These are phyloP conservation scores for Tenualosa ilisha DNA, from an alignment of 2,797 vertebrate species.

Conservation along the genomic window DNA sequence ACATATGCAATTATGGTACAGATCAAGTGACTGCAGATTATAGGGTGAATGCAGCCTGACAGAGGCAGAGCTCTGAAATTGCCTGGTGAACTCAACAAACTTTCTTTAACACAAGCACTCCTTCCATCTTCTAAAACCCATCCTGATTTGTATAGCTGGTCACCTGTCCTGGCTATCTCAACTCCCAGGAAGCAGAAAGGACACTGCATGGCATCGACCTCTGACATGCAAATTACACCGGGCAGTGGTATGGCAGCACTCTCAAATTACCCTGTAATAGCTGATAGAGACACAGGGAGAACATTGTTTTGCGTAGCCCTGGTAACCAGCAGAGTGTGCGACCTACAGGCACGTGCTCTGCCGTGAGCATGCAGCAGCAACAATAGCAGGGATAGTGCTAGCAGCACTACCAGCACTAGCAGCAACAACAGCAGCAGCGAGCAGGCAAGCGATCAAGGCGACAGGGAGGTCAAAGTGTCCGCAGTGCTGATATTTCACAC, in stretches of 20 bases:
- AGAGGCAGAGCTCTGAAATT: neutral
- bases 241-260: conserved; percentile 25
- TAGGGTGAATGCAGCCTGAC: neutral
- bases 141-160: conserved; percentile 33
- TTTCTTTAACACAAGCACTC: neutral
- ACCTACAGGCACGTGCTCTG: neutral
- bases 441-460: neutral
- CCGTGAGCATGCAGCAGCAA: neutral
- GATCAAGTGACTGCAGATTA: neutral
- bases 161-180: conserved; percentile 31
- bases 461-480: conserved; percentile 3
- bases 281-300: conserved; percentile 34
- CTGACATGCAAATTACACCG: conserved; percentile 43
- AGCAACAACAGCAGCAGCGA: neutral
- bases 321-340: conserved; percentile 24
- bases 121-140: neutral
- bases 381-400: neutral
- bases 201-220: conserved; percentile 37
- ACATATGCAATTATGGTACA: conserved; percentile 8
- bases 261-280: conserved; percentile 35
- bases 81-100: neutral
- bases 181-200: conserved; percentile 38
- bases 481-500: conserved; percentile 3
- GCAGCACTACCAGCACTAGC: neutral
- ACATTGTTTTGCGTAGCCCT: conserved; percentile 42